A percentile compares a stretch with the other conserved stretches of the same genome.
These are phyloP conservation scores for Nothocercus nigrocapillus DNA, from an alignment of 2,113 vertebrate species.

Conservation along the genomic window DNA sequence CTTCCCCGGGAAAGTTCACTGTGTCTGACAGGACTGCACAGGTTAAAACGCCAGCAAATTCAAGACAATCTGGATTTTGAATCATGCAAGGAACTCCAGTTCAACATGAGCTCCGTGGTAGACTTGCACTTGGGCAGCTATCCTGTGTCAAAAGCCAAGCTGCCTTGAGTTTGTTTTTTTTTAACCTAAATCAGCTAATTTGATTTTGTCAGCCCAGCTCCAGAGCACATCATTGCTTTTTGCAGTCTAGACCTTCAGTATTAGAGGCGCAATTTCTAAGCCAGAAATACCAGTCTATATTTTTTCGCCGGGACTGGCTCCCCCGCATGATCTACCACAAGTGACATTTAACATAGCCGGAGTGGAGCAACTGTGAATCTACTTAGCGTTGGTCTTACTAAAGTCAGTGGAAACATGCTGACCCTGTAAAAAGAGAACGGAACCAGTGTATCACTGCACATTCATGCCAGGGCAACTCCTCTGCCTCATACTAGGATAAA, in stretches of 20 bases:
- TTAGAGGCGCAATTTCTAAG: neutral
- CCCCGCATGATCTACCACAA: neutral
- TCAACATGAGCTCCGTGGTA: neutral
- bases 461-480: neutral
- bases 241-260: constrained; percentile 14
- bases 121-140: neutral
- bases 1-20: neutral
- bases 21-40: neutral
- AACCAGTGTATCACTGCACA: neutral
- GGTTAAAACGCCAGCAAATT: neutral
- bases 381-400: neutral
- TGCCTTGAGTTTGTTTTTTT: neutral
- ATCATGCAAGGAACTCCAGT: neutral
- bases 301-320: constrained; percentile 5
- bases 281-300: constrained; percentile 54
- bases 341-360: neutral
- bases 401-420: constrained; percentile 50
- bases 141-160: neutral
- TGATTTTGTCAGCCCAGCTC: neutral
- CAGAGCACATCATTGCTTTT: neutral
- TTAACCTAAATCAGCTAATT: neutral
- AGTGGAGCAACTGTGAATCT: constrained; percentile 19
- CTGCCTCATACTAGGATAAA: constrained; percentile 15
- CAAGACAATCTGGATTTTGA: neutral
- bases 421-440: constrained; percentile 26